phyloP scores from a whole-genome alignment of 2,113 vertebrate species.

The Misgurnus mizolepis region DNA sequence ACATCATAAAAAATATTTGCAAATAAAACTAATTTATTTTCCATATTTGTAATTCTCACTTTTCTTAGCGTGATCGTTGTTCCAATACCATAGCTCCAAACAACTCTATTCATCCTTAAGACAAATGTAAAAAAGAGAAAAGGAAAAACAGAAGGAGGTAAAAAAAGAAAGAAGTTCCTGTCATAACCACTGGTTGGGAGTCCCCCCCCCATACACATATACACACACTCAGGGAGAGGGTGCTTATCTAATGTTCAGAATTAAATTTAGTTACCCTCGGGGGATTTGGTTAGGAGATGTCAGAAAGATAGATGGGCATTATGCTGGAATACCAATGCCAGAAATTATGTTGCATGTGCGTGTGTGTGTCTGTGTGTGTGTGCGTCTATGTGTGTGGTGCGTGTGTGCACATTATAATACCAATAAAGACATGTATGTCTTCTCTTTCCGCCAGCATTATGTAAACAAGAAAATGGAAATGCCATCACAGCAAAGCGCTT shows the following conservation, averaged over 20 bases:
- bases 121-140: background rate
- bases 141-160: conserved; percentile 19
- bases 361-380: conserved; percentile 59
- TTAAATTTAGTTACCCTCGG: conserved; percentile 80
- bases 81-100: background rate
- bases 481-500: conserved; percentile 40
- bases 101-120: background rate
- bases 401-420: conserved; percentile 47
- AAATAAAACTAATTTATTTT: too few relatives aligned
- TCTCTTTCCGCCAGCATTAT: conserved; percentile 53
- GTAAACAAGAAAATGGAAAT: conserved; percentile 57
- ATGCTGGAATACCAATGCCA: conserved; percentile 65
- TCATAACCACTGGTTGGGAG: conserved; percentile 28
- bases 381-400: background rate
- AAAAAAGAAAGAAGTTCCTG: conserved; percentile 11
- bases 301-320: conserved; percentile 82
- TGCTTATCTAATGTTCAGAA: conserved; percentile 81
- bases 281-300: conserved; percentile 83
- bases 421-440: conserved; percentile 55
- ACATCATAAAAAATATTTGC: too few relatives aligned
- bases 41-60: background rate
- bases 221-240: conserved; percentile 58
- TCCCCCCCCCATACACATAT: conserved; percentile 28
- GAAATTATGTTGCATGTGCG: conserved; percentile 71
- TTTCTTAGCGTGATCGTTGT: background rate